These are phyloP conservation scores for Pseudopipra pipra DNA, from an alignment of 2,113 vertebrate species.

Conservation along the genomic window DNA sequence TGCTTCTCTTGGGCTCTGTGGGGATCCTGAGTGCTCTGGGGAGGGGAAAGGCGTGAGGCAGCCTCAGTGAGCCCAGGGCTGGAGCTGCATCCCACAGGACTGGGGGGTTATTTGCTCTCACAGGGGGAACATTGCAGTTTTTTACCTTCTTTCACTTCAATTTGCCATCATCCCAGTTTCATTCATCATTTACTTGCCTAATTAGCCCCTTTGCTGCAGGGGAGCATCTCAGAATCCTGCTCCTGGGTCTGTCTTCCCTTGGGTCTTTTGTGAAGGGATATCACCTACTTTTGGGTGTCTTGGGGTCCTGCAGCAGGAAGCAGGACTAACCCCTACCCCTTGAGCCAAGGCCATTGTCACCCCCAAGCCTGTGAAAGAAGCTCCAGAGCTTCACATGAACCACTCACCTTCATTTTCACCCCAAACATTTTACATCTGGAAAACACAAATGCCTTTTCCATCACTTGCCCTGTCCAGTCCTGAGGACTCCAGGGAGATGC, in stretches of 20 bases:
- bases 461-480: rapidly evolving
- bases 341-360: neutral
- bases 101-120: neutral
- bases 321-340: neutral
- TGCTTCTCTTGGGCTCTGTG: rapidly evolving
- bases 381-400: neutral
- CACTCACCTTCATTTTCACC: neutral
- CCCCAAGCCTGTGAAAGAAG: neutral
- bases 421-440: neutral
- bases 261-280: neutral
- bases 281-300: neutral
- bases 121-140: rapidly evolving
- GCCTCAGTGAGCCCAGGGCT: neutral
- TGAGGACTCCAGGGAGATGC: neutral
- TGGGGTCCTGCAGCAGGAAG: neutral
- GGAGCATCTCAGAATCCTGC: neutral
- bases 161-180: neutral
- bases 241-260: neutral
- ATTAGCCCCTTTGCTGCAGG: neutral
- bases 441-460: neutral
- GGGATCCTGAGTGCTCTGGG: neutral
- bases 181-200: neutral
- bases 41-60: rapidly evolving
- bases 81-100: neutral
- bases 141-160: neutral